Conservation (phyloP, 2,113 vertebrate genomes). For the Chrysochloris asiatica region DNA sequence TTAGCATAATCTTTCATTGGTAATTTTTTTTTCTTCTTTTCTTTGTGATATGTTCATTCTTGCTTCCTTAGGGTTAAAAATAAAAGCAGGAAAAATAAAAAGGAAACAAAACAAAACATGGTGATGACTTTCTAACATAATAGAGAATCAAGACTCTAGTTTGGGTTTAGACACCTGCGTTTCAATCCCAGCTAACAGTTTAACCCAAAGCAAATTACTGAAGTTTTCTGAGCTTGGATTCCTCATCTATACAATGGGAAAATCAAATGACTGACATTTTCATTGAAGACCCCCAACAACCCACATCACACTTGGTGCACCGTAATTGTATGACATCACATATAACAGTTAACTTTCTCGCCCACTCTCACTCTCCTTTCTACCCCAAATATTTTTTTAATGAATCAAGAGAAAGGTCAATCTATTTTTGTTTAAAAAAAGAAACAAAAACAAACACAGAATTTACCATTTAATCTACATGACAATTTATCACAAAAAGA, state of each 20-base stretch:
- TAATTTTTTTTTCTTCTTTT: neutral
- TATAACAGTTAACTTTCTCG: no score
- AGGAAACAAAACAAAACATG: neutral
- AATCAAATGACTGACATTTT: neutral
- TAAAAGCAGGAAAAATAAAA: neutral
- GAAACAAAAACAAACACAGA: neutral
- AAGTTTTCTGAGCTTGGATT: neutral
- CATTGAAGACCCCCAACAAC: rapidly evolving
- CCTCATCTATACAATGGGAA: rapidly evolving
- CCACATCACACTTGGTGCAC: rapidly evolving
- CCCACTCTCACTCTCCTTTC: no score
- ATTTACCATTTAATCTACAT: neutral
- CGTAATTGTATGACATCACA: rapidly evolving
- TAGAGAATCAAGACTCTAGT: neutral
- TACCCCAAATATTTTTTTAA: neutral
- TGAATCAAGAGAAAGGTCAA: neutral
- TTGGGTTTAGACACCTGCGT: neutral
- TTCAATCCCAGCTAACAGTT: neutral
- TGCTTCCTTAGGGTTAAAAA: neutral
- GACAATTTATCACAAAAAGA: neutral
- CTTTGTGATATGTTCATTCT: neutral
- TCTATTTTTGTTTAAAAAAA: no score
- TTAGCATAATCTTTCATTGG: neutral
- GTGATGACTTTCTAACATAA: neutral
- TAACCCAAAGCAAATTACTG: neutral